A percentile compares a stretch with the other conserved stretches of the same genome.
Evolutionary conservation across 2,113 vertebrate species (phyloP).

Genomic region (Cryptoleucopteryx plumbea): DNA sequence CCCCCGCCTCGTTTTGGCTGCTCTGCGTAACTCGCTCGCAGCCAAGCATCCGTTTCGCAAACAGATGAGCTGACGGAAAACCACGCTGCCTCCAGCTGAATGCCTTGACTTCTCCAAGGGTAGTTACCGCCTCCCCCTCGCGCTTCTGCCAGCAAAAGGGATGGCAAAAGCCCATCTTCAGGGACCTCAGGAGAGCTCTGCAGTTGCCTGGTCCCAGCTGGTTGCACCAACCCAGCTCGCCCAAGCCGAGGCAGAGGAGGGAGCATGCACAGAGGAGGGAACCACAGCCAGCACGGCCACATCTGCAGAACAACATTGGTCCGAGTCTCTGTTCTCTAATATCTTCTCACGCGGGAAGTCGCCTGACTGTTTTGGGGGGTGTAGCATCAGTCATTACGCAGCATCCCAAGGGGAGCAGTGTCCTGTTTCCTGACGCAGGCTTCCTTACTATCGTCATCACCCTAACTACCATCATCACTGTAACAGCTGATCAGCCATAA

Average conservation of each 20-base stretch:
- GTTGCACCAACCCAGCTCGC: background rate
- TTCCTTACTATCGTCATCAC: background rate
- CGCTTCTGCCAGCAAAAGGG: background rate
- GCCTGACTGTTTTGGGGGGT: background rate
- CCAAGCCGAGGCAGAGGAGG: background rate
- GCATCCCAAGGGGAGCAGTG: background rate
- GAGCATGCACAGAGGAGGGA: background rate
- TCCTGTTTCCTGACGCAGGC: background rate
- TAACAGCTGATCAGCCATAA: background rate
- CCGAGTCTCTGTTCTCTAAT: background rate
- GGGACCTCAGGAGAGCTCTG: background rate
- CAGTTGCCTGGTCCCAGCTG: background rate
- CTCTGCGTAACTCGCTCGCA: accelerated
- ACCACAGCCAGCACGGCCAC: background rate
- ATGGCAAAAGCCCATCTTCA: background rate
- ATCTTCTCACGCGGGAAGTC: background rate
- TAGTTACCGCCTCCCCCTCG: background rate
- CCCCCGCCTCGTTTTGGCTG: accelerated
- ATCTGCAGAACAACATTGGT: background rate
- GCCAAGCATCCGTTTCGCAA: accelerated
- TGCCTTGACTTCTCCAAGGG: background rate
- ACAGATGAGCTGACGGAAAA: background rate
- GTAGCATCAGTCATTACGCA: background rate
- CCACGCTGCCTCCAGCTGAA: background rate
- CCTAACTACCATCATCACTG: background rate